Conservation (phyloP, 2,888 invertebrate genomes). For the Helleia helle region DNA sequence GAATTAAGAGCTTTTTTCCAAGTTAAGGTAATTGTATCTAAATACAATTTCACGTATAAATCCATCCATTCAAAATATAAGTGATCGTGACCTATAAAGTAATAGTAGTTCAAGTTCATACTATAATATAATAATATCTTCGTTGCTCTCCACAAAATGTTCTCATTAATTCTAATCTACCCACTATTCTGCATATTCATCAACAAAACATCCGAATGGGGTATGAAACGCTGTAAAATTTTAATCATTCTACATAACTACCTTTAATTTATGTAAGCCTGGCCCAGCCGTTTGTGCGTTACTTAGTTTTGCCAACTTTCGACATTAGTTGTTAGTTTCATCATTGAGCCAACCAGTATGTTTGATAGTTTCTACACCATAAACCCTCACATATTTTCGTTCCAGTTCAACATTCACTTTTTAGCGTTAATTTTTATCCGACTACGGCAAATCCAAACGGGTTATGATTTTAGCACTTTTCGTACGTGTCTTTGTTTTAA, state of each 20-base stretch:
- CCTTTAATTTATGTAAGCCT: conserved; percentile 10
- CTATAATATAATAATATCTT: neutral
- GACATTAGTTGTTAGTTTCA: conserved; percentile 8
- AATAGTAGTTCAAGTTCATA: too few relatives aligned
- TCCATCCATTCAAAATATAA: too few relatives aligned
- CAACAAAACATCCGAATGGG: neutral
- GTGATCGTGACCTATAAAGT: too few relatives aligned
- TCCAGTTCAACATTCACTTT: neutral
- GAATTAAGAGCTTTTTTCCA: too few relatives aligned
- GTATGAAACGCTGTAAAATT: neutral
- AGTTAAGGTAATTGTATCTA: too few relatives aligned
- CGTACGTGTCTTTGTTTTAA: too few relatives aligned
- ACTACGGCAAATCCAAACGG: too few relatives aligned
- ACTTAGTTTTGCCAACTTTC: conserved; percentile 2
- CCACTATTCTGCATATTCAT: too few relatives aligned
- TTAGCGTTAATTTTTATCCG: too few relatives aligned
- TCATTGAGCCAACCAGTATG: conserved; percentile 3
- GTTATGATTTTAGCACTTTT: too few relatives aligned
- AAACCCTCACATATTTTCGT: neutral
- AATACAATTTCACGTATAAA: too few relatives aligned
- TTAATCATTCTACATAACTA: conserved; percentile 6
- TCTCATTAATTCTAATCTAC: neutral
- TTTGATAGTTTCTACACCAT: conserved; percentile 5
- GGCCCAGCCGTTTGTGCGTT: conserved; percentile 4
- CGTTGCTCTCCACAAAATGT: neutral